phyloP scores from a whole-genome alignment of 2,113 vertebrate genomes.

The Neogale vison region DNA sequence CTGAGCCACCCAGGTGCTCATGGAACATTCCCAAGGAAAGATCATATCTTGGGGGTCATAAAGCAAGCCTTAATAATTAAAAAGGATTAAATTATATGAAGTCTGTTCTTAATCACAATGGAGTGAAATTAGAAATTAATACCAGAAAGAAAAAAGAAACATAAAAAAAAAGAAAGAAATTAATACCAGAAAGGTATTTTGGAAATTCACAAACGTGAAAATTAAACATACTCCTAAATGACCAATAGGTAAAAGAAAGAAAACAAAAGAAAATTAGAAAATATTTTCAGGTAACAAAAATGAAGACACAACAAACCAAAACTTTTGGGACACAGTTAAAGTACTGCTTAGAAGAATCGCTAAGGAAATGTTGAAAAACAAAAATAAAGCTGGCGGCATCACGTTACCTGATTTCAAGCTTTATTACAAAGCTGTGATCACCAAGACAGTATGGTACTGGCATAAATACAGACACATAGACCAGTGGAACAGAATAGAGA shows the following conservation, averaged over 20 bases:
- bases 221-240: not conserved
- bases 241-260: not conserved
- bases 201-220: slow-evolving; percentile 13
- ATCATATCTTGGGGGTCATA: not conserved
- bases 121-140: not conserved
- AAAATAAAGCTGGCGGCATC: too few relatives aligned
- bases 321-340: not conserved
- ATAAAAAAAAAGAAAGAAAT: not conserved
- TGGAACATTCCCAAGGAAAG: not conserved
- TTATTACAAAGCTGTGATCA: too few relatives aligned
- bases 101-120: not conserved
- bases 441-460: too few relatives aligned
- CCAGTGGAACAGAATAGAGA: too few relatives aligned
- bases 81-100: not conserved
- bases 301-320: not conserved
- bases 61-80: not conserved
- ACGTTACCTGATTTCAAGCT: too few relatives aligned
- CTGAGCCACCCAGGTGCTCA: not conserved
- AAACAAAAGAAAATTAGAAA: not conserved
- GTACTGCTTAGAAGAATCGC: not conserved
- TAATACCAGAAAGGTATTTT: not conserved
- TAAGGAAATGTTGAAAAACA: too few relatives aligned
- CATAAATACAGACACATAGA: too few relatives aligned
- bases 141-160: not conserved
- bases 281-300: not conserved